Base-by-base conservation (phyloP, 2,797 vertebrate genomes). In the Acomys russatus region DNA sequence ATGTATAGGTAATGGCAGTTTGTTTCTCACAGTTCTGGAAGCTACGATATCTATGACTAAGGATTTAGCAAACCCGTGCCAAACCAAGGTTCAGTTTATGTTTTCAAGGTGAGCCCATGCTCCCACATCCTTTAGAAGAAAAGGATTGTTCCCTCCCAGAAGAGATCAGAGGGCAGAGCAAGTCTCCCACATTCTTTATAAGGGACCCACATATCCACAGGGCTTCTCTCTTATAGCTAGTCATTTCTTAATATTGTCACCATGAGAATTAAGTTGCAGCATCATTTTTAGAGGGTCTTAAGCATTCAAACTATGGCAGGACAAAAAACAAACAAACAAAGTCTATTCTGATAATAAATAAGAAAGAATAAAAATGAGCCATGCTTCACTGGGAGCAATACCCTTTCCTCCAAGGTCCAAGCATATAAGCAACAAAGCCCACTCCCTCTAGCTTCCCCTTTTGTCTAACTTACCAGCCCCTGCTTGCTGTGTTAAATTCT, bases 381-480 rank as follows among this genome's bases (percentile, higher is more conserved):
- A 15, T 38, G 15, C n/a, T 73, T 44, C 18, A 11, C n/a, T 28
- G 25, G 8, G 5, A 88, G 54, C 15, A 71, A 59, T 22, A 23
- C 2, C 54, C 11, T 35, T 88, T 7, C 8, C 15, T 44, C 17
- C 51, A 28, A 35, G 33, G 22, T 3, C 22, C 23, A 35, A 22
- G 38, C 2, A 87, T 38, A 22, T 28, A 59, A 35, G 9, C 20
- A 35, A 25, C 54, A 28, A 73, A 59, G 15, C 33, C 49, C 38
- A 14, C 6, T 10, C 1, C 9, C 22, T 25, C 22, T 51, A 15
- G 8, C 8, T 59, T 38, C 23, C n/a, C 4, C 0, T 25, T 73
- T 73, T 87, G 66, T 71, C 66, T 54, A 9, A 25, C 22, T 56
- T 56, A 35, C 7, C 33, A 38, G 3, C 23, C 22, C 25, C 10